These are phyloP conservation scores for Lacerta agilis DNA, from an alignment of 2,797 vertebrate genomes.

Conservation along the genomic window DNA sequence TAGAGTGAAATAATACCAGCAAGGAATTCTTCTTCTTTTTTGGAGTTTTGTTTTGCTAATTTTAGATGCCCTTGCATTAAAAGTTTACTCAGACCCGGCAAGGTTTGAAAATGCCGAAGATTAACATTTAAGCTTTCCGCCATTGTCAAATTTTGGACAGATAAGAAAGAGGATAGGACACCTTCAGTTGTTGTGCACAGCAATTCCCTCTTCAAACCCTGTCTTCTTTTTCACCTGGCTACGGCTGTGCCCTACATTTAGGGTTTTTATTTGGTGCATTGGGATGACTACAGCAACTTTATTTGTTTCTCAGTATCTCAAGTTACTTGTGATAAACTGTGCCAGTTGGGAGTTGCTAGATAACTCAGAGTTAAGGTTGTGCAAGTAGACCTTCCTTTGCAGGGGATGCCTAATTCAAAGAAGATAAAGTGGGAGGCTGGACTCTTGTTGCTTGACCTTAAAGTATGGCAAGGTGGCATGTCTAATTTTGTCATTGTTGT, in stretches of 20 bases:
- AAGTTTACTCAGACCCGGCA: background rate
- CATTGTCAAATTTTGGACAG: too few relatives aligned
- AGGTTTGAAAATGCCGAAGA: background rate
- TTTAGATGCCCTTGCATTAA: background rate
- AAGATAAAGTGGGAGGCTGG: background rate
- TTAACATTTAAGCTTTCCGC: background rate
- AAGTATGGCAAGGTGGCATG: background rate
- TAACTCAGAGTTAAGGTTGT: background rate
- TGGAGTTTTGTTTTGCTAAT: background rate
- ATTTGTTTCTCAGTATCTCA: background rate
- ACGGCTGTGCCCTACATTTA: background rate
- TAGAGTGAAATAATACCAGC: rapidly evolving
- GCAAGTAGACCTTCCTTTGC: background rate
- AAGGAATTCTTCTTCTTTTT: background rate
- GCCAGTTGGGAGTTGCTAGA: background rate
- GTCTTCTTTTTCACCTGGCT: background rate
- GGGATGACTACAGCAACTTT: background rate
- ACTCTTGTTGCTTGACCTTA: background rate
- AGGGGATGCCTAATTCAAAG: background rate
- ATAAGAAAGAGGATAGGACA: background rate
- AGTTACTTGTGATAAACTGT: background rate
- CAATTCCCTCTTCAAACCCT: background rate
- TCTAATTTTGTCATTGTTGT: background rate
- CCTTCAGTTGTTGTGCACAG: background rate
- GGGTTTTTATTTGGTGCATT: background rate